These are phyloP conservation scores for Pachyseris speciosa DNA, from an alignment of 64 coral and sea anemone species.

Conservation along the genomic window DNA sequence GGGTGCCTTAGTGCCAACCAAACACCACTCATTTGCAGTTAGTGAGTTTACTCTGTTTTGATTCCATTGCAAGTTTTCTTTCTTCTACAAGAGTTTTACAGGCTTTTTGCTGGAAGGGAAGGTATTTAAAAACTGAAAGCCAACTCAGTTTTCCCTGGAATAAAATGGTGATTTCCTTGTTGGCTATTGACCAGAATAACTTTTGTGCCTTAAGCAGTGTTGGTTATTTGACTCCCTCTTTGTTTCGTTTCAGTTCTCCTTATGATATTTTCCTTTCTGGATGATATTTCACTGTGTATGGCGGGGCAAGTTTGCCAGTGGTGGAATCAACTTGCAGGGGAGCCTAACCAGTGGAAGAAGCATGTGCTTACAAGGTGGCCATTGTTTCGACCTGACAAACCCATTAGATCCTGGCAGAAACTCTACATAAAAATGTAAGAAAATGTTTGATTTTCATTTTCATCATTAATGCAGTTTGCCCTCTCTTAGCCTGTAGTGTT, in stretches of 20 bases:
- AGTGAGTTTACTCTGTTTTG: too few species aligned
- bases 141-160: too few species aligned
- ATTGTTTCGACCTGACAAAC: constrained; percentile 31
- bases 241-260: constrained; percentile 64
- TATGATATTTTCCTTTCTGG: constrained; percentile 79
- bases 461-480: too few species aligned
- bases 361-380: constrained; percentile 69
- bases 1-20: too few species aligned
- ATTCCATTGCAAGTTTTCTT: too few species aligned
- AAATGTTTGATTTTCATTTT: not conserved
- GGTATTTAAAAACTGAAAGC: too few species aligned
- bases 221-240: not conserved
- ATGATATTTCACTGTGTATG: constrained; percentile 72
- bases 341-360: constrained; percentile 46
- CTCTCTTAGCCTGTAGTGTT: too few species aligned
- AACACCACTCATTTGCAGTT: too few species aligned
- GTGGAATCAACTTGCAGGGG: constrained; percentile 49
- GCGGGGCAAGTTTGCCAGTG: constrained; percentile 70
- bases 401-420: constrained; percentile 52
- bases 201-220: not conserved
- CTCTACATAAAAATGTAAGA: constrained; percentile 82
- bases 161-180: too few species aligned
- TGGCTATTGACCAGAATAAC: too few species aligned
- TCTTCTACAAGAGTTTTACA: too few species aligned
- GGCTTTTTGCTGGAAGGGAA: too few species aligned